Evolutionary conservation across 1,140 invertebrate genomes (phyloP).

Genomic region (Watersipora subatra): DNA sequence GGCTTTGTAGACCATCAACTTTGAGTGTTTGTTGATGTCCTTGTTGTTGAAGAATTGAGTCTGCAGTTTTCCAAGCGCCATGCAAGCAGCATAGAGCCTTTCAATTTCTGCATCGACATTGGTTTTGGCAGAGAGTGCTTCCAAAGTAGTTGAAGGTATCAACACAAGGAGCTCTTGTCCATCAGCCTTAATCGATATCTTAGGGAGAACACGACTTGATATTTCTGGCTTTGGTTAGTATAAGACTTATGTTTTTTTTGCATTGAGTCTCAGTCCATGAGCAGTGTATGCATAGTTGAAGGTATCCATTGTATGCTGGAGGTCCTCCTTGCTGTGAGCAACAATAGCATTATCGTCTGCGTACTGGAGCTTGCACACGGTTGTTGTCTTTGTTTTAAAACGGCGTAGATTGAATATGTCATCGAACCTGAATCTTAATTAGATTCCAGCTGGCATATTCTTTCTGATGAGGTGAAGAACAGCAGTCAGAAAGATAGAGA

Average conservation of each 20-base stretch:
- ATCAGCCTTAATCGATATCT: not conserved
- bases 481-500: constrained; percentile 10
- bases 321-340: not conserved
- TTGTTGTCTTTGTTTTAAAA: constrained; percentile 2
- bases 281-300: not conserved
- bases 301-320: not conserved
- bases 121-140: not conserved
- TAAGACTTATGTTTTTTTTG: not conserved
- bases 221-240: not conserved
- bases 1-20: constrained; percentile 7
- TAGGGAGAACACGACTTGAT: not conserved
- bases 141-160: not conserved
- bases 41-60: constrained; percentile 7
- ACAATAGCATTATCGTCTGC: not conserved
- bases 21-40: constrained; percentile 4
- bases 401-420: constrained; percentile 3
- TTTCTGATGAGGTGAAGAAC: constrained; percentile 2
- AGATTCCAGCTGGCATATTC: constrained; percentile 4
- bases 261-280: not conserved
- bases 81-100: not conserved
- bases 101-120: not conserved
- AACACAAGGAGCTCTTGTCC: no score
- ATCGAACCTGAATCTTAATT: not conserved
- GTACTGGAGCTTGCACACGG: not conserved
- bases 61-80: not conserved